Conservation (phyloP, 1,140 invertebrate species). For the Aphaenogaster ashmeadi region DNA sequence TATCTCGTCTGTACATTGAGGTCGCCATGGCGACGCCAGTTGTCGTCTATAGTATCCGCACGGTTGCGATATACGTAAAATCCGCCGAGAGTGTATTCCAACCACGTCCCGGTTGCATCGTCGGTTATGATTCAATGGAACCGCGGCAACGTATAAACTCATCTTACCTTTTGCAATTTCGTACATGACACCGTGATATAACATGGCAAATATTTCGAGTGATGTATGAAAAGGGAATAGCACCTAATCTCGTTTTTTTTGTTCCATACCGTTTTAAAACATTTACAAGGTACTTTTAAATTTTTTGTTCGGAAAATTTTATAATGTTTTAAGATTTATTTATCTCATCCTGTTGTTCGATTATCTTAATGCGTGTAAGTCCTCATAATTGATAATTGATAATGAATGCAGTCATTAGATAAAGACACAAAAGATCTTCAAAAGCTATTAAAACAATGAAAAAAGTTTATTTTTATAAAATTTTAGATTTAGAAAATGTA, state of each 20-base stretch:
- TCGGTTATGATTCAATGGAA: slow-evolving; percentile 46
- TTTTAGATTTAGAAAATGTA: background rate
- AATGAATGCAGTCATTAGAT: background rate
- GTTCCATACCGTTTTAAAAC: background rate
- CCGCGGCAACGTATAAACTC: background rate
- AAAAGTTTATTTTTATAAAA: background rate
- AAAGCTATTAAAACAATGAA: background rate
- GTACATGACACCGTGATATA: background rate
- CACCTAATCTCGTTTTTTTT: background rate
- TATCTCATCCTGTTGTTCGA: background rate
- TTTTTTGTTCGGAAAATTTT: background rate
- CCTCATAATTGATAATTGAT: background rate
- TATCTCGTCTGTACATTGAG: slow-evolving; percentile 22
- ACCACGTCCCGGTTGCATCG: background rate
- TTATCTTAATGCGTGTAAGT: background rate
- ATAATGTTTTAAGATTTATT: background rate
- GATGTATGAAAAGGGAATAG: background rate
- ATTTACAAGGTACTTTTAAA: background rate
- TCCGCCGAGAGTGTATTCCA: slow-evolving; percentile 44
- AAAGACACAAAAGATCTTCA: background rate
- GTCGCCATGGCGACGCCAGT: slow-evolving; percentile 53
- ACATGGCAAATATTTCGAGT: background rate
- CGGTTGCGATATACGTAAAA: slow-evolving; percentile 40
- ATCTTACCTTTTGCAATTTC: slow-evolving; percentile 49
- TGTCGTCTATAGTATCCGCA: slow-evolving; percentile 17